phyloP scores from a whole-genome alignment of 2,113 vertebrate genomes.

The Delphinus delphis region DNA sequence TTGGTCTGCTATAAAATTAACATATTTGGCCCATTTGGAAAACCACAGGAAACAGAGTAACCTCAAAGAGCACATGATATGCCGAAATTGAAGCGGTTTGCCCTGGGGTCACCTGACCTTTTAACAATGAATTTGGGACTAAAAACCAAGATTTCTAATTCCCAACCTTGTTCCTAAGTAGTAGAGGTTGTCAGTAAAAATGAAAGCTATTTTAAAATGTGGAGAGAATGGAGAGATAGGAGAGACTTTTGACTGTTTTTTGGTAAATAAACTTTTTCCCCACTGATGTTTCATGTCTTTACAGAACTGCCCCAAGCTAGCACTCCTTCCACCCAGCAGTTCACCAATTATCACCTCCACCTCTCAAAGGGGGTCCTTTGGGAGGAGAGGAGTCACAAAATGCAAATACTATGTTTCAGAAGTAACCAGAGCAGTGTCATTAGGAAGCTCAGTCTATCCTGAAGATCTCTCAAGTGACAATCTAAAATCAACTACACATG shows the following conservation, averaged over 20 bases:
- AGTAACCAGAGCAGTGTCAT: not conserved
- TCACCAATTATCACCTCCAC: not conserved
- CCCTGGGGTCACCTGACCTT: not conserved
- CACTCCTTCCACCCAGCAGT: not conserved
- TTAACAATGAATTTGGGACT: not conserved
- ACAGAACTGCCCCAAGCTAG: fast-evolving
- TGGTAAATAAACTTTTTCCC: not conserved
- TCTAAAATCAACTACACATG: not conserved
- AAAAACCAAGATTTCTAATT: not conserved
- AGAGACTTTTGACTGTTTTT: not conserved
- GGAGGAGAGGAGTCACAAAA: not conserved
- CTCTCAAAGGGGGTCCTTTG: not conserved
- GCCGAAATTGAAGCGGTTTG: not conserved
- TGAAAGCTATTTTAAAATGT: not conserved
- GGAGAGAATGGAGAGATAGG: not conserved
- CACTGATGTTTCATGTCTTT: not conserved
- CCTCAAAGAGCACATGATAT: not conserved
- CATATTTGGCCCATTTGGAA: not conserved
- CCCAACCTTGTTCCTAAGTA: not conserved
- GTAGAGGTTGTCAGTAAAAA: not conserved
- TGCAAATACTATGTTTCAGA: not conserved
- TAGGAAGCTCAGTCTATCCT: not conserved
- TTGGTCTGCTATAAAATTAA: not conserved
- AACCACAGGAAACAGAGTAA: not conserved
- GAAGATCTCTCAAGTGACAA: not conserved